Percentiles rank a stretch among this genome's conserved stretches.
phyloP scores from a whole-genome alignment of 2,113 vertebrate species.

The Lepus americanus region DNA sequence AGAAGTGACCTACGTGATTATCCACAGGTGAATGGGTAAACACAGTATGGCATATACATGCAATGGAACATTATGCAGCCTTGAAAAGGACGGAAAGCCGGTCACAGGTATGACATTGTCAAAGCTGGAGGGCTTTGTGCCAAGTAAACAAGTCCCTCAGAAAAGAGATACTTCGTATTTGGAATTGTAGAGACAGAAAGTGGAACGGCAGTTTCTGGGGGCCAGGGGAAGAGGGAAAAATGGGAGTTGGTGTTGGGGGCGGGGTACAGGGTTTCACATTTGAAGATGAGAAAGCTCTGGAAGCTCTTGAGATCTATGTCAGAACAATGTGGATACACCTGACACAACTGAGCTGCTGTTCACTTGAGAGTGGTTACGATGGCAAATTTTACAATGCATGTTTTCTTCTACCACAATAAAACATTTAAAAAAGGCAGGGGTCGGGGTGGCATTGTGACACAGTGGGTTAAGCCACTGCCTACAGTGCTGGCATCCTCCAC shows the following conservation, averaged over 20 bases:
- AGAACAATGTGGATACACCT: neutral
- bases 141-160: neutral
- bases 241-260: neutral
- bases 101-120: neutral
- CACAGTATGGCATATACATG: neutral
- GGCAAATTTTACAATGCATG: neutral
- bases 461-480: no score
- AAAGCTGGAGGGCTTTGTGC: neutral
- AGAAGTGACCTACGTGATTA: neutral
- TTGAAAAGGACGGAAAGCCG: neutral
- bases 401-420: neutral
- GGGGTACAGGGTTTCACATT: neutral
- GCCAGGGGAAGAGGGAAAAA: neutral
- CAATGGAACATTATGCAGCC: neutral
- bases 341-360: neutral
- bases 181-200: conserved; percentile 2
- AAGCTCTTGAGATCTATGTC: neutral
- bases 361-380: conserved; percentile 12
- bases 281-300: neutral
- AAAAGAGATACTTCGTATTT: neutral
- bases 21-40: neutral
- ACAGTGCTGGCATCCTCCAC: no score
- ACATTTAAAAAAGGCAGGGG: neutral
- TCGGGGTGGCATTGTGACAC: no score
- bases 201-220: neutral